These are phyloP conservation scores for Talpa occidentalis DNA, from an alignment of 2,113 vertebrate species.

Conservation along the genomic window DNA sequence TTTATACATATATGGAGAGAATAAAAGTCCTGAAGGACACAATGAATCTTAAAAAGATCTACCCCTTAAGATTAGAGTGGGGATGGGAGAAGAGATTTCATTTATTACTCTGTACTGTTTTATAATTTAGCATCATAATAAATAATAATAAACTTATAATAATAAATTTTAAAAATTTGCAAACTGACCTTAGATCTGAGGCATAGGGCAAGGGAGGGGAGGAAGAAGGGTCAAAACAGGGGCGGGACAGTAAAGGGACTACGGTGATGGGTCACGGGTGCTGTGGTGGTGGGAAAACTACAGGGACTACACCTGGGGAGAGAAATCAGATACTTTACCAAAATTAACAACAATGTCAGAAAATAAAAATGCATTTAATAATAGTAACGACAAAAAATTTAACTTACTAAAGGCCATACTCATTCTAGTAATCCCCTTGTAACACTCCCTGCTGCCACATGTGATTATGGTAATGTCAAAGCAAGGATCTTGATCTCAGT, in stretches of 20 bases:
- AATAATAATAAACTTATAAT: background rate
- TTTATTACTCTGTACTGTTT: background rate
- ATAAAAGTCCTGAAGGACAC: background rate
- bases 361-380: too few species aligned
- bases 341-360: too few species aligned
- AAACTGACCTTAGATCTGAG: too few species aligned
- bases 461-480: background rate
- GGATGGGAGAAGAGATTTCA: background rate
- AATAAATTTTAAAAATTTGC: background rate
- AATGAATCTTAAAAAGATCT: conserved; percentile 9
- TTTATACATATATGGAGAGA: background rate
- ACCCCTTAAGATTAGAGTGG: background rate
- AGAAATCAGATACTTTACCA: too few species aligned
- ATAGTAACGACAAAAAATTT: too few species aligned
- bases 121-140: background rate
- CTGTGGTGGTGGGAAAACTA: too few species aligned
- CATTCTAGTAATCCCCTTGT: background rate
- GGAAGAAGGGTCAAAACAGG: too few species aligned
- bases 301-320: too few species aligned
- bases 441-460: background rate
- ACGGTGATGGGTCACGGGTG: too few species aligned
- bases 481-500: background rate
- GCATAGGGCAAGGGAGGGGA: too few species aligned
- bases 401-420: too few species aligned
- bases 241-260: too few species aligned